phyloP scores from a whole-genome alignment of 2,888 invertebrate species.

The Spilarctia lutea region DNA sequence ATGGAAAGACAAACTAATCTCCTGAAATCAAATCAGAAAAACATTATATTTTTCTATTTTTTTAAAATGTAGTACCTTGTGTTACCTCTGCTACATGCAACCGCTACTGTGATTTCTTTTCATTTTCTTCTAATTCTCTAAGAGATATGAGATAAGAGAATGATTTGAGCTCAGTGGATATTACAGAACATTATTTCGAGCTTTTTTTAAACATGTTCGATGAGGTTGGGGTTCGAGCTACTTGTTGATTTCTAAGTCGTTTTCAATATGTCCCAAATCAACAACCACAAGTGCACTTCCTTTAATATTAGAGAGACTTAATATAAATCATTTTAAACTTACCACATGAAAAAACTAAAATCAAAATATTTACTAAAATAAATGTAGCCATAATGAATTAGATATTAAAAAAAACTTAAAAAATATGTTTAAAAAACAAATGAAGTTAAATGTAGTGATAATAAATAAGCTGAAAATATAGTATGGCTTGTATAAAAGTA shows the following conservation, averaged over 20 bases:
- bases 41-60: neutral
- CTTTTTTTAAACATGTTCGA: neutral
- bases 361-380: neutral
- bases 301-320: too few relatives aligned
- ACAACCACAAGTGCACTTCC: too few relatives aligned
- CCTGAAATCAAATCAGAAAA: neutral
- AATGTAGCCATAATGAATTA: neutral
- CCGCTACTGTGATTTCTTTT: neutral
- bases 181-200: too few relatives aligned
- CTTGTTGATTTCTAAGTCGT: too few relatives aligned
- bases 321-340: neutral
- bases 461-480: neutral
- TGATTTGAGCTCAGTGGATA: too few relatives aligned
- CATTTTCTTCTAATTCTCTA: neutral
- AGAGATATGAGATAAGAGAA: too few relatives aligned
- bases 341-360: neutral
- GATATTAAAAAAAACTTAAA: neutral
- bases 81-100: neutral
- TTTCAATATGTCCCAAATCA: too few relatives aligned
- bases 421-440: neutral
- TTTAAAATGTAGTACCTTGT: neutral
- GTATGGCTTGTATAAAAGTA: neutral
- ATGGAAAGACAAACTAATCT: neutral
- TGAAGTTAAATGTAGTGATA: constrained; percentile 6
- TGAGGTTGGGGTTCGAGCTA: neutral